phyloP scores from a whole-genome alignment of 2,113 vertebrate genomes.

The Zingel zingel region DNA sequence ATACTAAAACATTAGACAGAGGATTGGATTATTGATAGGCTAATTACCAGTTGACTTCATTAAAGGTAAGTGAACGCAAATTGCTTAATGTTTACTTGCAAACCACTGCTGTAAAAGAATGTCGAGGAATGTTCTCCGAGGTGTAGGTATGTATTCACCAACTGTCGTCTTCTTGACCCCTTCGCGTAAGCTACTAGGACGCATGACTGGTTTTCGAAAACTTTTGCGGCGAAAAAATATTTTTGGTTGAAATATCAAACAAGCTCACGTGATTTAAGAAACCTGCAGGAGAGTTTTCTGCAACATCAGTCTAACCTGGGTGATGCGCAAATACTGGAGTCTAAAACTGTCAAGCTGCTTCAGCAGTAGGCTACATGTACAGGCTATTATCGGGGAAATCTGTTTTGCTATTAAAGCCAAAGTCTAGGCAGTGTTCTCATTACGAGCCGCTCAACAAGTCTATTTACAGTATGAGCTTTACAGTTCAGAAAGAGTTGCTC shows the following conservation, averaged over 20 bases:
- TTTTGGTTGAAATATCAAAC: neutral
- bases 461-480: neutral
- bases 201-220: conserved; percentile 42
- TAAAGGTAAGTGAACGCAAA: conserved; percentile 71
- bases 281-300: conserved; percentile 22
- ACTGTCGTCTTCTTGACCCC: neutral
- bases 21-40: conserved; percentile 46
- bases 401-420: neutral
- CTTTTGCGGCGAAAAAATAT: conserved; percentile 42
- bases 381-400: neutral
- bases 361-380: neutral
- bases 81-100: conserved; percentile 32
- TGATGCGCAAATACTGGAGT: conserved; percentile 39
- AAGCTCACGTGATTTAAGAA: conserved; percentile 14
- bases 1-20: conserved; percentile 9
- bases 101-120: neutral
- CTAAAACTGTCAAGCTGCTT: conserved; percentile 13
- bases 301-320: conserved; percentile 4
- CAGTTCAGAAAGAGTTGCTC: conserved; percentile 18
- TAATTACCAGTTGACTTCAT: conserved; percentile 49
- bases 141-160: neutral
- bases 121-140: conserved; percentile 2
- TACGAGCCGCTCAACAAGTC: conserved; percentile 8
- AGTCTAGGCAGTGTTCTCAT: neutral
- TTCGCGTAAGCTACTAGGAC: neutral